Conservation (phyloP, 2,797 vertebrate species). For the Alosa sapidissima region DNA sequence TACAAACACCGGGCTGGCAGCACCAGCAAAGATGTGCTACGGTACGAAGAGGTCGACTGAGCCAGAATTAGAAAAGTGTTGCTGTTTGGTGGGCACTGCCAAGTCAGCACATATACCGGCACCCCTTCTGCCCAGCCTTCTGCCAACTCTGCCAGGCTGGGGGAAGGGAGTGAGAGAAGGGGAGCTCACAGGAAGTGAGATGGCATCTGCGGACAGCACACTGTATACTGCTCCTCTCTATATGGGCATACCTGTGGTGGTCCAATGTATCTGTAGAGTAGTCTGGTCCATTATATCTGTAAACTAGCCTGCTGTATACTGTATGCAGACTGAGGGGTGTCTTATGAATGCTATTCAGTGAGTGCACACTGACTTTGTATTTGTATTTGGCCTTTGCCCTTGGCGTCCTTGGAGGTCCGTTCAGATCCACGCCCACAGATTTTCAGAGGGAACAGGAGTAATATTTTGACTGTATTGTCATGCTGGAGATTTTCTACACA, state of each 20-base stretch:
- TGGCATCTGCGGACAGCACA: slow-evolving; percentile 38
- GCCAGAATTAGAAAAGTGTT: slow-evolving; percentile 63
- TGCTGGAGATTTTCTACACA: background rate
- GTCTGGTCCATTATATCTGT: background rate
- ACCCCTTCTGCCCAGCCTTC: slow-evolving; percentile 67
- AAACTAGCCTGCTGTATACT: background rate
- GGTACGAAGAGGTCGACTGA: slow-evolving; percentile 46
- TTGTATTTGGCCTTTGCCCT: background rate
- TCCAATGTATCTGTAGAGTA: background rate
- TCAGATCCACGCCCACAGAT: background rate
- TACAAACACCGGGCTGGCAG: background rate
- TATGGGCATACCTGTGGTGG: background rate
- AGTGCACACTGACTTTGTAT: background rate
- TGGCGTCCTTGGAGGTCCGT: background rate
- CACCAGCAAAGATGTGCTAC: slow-evolving; percentile 54
- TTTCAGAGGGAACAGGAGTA: background rate
- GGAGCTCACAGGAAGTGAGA: slow-evolving; percentile 41
- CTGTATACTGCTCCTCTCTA: background rate
- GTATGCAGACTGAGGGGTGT: no score
- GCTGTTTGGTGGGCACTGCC: slow-evolving; percentile 59
- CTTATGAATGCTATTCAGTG: background rate
- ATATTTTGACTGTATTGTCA: background rate
- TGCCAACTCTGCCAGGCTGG: slow-evolving; percentile 55
- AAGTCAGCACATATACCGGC: slow-evolving; percentile 64
- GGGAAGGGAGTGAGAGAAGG: background rate